These are phyloP conservation scores for Pandemis heparana DNA, from an alignment of 2,888 invertebrate species.

Conservation along the genomic window DNA sequence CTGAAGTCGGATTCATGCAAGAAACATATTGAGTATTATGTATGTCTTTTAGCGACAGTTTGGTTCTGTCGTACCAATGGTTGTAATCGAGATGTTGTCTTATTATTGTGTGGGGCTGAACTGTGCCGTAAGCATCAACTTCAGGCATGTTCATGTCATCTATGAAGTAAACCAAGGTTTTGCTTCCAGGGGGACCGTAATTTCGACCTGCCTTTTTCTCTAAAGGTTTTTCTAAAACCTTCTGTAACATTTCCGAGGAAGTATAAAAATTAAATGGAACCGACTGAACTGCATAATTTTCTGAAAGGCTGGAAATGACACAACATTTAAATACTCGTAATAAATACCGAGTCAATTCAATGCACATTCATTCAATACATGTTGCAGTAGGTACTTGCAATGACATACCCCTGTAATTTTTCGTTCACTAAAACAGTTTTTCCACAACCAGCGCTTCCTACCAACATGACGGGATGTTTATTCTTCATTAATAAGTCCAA, in stretches of 20 bases:
- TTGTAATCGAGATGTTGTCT: constrained; percentile 98
- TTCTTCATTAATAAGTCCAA: constrained; percentile 95
- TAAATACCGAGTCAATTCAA: not conserved
- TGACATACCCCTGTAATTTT: constrained; percentile 85
- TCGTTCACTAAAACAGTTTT: constrained; percentile 94
- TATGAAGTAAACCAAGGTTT: constrained; percentile 96
- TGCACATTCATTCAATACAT: constrained; percentile 9
- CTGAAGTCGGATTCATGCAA: constrained; percentile 99
- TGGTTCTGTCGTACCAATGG: constrained; percentile 96
- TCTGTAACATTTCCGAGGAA: constrained; percentile 96
- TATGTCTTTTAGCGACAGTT: constrained; percentile 95
- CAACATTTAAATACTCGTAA: constrained; percentile 56
- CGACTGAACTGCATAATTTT: constrained; percentile 95
- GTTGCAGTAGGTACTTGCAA: too few relatives aligned
- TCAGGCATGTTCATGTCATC: constrained; percentile 99
- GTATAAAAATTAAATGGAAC: constrained; percentile 99
- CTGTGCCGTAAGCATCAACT: constrained; percentile 95
- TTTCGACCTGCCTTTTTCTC: constrained; percentile 98
- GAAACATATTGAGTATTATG: constrained; percentile 98
- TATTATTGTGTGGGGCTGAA: constrained; percentile 98
- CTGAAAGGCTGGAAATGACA: constrained; percentile 86
- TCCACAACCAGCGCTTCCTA: constrained; percentile 97
- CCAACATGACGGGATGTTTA: constrained; percentile 97
- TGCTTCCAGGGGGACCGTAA: constrained; percentile 97
- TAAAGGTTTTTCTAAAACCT: constrained; percentile 96